Conservation (phyloP, 2,888 invertebrate species). For the Autographa pulchrina region DNA sequence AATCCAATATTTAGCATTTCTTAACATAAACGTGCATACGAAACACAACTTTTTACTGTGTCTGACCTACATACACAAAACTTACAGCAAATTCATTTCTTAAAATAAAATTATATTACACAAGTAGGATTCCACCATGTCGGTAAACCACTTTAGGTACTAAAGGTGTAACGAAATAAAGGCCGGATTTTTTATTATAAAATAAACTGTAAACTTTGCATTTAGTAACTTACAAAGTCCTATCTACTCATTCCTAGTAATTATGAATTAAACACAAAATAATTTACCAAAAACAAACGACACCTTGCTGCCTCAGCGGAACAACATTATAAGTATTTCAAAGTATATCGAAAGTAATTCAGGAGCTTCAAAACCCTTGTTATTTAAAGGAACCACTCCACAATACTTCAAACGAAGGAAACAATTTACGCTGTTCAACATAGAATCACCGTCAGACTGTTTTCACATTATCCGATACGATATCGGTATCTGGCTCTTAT, state of each 20-base stretch:
- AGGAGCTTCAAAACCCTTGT: conserved; percentile 28
- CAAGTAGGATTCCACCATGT: not conserved
- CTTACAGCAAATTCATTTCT: not conserved
- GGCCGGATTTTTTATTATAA: not conserved
- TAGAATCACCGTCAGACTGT: conserved; percentile 27
- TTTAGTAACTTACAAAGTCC: not conserved
- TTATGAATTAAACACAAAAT: not conserved
- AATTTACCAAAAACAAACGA: not conserved
- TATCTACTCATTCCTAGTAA: not conserved
- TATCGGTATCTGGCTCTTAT: too few species aligned
- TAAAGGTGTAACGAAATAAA: not conserved
- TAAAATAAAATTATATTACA: not conserved
- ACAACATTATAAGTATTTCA: conserved; percentile 12
- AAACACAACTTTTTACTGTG: not conserved
- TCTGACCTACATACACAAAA: not conserved
- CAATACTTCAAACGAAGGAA: conserved; percentile 49
- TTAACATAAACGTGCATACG: not conserved
- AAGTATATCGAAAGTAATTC: conserved; percentile 36
- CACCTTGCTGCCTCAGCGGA: conserved; percentile 21
- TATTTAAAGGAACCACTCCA: conserved; percentile 37
- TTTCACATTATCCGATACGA: too few species aligned
- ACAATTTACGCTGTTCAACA: conserved; percentile 52
- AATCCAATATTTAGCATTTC: conserved; percentile 11
- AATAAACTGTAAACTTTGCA: not conserved
- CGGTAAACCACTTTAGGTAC: not conserved